A percentile compares a stretch with the other conserved stretches of the same genome.
Conservation (phyloP, 2,113 vertebrate species). For the Charina bottae region DNA sequence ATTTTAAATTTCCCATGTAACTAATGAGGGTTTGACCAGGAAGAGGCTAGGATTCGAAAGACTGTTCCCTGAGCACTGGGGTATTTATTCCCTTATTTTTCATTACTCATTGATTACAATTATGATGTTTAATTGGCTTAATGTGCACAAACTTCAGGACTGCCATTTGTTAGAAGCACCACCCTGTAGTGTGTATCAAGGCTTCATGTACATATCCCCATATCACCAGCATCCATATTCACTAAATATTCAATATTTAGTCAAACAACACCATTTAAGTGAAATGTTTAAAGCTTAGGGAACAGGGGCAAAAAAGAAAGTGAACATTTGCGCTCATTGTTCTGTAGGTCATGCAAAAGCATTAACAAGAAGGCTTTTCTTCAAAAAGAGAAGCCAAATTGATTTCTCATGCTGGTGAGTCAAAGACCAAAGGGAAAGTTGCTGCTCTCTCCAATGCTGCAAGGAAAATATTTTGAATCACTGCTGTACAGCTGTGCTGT, state of each 20-base stretch:
- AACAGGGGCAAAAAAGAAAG: neutral
- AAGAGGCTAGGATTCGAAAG: neutral
- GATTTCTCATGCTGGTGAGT: slow-evolving; percentile 31
- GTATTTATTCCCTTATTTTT: neutral
- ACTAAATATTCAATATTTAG: neutral
- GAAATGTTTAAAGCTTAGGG: neutral
- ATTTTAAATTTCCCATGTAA: neutral
- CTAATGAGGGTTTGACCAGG: neutral
- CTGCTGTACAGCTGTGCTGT: slow-evolving; percentile 28
- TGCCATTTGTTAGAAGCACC: neutral
- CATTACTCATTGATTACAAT: neutral
- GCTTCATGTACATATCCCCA: neutral
- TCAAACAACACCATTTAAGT: neutral
- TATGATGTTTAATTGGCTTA: neutral
- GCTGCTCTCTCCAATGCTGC: neutral
- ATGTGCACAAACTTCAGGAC: neutral
- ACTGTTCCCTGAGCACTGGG: neutral
- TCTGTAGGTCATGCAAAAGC: slow-evolving; percentile 3
- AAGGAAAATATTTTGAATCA: slow-evolving; percentile 20
- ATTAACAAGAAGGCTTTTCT: slow-evolving; percentile 13
- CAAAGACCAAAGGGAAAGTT: slow-evolving; percentile 20
- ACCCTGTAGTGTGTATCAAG: neutral
- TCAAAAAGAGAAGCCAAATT: slow-evolving; percentile 14
- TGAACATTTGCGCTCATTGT: slow-evolving; percentile 2
- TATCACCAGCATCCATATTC: too few relatives aligned